Percentiles rank a stretch among this genome's conserved stretches.
phyloP scores from a whole-genome alignment of 1,140 invertebrate species.

The Meloidogyne floridensis region DNA sequence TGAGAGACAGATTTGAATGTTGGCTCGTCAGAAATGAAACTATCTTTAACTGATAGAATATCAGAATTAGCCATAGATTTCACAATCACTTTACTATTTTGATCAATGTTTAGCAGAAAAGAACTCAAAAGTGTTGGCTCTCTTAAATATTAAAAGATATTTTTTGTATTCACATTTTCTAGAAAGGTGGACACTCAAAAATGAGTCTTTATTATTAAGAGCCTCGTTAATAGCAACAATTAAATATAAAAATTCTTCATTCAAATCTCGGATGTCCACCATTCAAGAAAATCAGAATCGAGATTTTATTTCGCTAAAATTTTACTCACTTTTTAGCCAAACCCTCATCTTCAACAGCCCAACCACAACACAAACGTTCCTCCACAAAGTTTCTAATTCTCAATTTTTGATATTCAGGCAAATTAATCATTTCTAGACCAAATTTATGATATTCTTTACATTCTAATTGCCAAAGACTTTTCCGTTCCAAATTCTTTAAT shows the following conservation, averaged over 20 bases:
- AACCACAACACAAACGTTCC: constrained; percentile 8
- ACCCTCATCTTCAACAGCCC: not conserved
- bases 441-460: not conserved
- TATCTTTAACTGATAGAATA: not conserved
- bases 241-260: too few relatives aligned
- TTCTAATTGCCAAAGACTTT: constrained; percentile 5
- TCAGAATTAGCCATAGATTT: not conserved
- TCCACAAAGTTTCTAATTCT: not conserved
- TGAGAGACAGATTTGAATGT: constrained; percentile 5
- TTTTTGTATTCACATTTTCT: too few relatives aligned
- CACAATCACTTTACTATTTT: not conserved
- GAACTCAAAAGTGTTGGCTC: not conserved
- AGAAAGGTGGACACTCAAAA: too few relatives aligned
- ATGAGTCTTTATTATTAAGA: too few relatives aligned
- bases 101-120: not conserved
- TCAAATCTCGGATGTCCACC: too few relatives aligned
- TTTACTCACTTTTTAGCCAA: not conserved
- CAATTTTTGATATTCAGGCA: not conserved
- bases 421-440: not conserved
- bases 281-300: too few relatives aligned
- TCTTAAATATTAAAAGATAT: not conserved
- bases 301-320: not conserved
- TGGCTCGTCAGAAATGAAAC: not conserved
- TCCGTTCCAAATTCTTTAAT: not conserved
- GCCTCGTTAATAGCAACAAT: too few relatives aligned